phyloP scores from a whole-genome alignment of 64 coral and sea anemone genomes.

The Porites australiensis region DNA sequence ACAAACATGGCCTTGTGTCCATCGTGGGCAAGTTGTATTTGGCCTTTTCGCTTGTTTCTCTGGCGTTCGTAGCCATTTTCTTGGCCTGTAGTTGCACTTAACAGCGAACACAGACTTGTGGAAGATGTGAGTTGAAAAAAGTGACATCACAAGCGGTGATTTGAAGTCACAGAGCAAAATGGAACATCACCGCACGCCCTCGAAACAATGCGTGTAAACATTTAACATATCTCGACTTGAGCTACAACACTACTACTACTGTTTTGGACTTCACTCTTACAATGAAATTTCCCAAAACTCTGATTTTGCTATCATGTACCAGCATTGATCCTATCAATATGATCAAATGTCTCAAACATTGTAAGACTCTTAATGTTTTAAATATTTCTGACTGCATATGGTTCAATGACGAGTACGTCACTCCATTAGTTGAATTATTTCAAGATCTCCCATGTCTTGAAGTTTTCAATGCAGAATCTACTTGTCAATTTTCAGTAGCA shows the following conservation, averaged over 20 bases:
- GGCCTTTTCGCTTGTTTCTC: no score
- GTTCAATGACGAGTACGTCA: conserved; percentile 7
- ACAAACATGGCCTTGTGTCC: no score
- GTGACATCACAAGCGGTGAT: no score
- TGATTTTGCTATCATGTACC: conserved; percentile 12
- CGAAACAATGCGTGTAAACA: no score
- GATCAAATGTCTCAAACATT: conserved; percentile 18
- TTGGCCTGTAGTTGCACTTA: no score
- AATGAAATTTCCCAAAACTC: conserved; percentile 2
- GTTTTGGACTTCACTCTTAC: background rate
- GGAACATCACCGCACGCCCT: no score
- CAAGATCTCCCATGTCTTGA: conserved; percentile 6
- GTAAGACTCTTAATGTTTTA: conserved; percentile 27
- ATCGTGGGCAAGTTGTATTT: no score
- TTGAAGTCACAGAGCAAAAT: no score
- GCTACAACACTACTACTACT: conserved; percentile 24
- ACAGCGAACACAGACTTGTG: no score
- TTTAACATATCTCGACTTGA: conserved; percentile 32
- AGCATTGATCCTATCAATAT: conserved; percentile 21
- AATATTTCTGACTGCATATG: background rate
- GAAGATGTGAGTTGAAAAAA: no score
- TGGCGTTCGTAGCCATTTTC: no score
- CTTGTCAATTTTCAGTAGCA: background rate
- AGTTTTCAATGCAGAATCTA: background rate
- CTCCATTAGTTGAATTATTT: background rate